Evolutionary conservation across 2,888 invertebrate species (phyloP).

Genomic region (Reticulitermes lucifugus): DNA sequence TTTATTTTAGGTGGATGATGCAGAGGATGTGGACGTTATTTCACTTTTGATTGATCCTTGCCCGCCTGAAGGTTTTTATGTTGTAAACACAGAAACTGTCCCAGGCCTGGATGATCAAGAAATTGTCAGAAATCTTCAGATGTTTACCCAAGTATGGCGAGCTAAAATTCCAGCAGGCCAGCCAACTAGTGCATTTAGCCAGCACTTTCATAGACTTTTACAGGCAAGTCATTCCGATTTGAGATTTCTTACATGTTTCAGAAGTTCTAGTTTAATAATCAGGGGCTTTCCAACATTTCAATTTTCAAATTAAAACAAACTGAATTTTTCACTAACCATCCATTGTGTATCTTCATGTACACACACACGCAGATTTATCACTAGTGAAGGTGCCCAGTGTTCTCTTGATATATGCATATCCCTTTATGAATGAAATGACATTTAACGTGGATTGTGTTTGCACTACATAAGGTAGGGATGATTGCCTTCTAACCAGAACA

Average conservation of each 20-base stretch:
- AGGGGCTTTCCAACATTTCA: no score
- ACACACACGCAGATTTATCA: no score
- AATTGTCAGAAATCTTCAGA: constrained; percentile 78
- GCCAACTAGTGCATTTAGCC: constrained; percentile 63
- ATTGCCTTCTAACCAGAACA: no score
- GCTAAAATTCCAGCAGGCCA: constrained; percentile 70
- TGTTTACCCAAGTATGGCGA: constrained; percentile 87
- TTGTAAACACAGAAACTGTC: constrained; percentile 81
- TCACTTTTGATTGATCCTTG: constrained; percentile 78
- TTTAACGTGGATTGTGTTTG: no score
- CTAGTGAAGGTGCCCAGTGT: no score
- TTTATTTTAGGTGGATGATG: constrained; percentile 76
- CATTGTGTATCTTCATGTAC: background rate
- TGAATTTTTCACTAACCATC: background rate
- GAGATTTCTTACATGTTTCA: background rate
- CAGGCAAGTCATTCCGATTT: constrained; percentile 62
- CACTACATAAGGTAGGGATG: no score
- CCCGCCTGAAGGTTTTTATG: constrained; percentile 81
- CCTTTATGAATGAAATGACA: no score
- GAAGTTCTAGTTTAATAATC: no score
- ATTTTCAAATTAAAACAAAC: no score
- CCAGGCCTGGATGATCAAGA: constrained; percentile 78
- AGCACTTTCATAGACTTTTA: constrained; percentile 67
- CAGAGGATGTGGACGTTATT: constrained; percentile 83
- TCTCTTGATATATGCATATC: no score